Conservation (phyloP, 2,797 vertebrate species). For the Spondyliosoma cantharus region DNA sequence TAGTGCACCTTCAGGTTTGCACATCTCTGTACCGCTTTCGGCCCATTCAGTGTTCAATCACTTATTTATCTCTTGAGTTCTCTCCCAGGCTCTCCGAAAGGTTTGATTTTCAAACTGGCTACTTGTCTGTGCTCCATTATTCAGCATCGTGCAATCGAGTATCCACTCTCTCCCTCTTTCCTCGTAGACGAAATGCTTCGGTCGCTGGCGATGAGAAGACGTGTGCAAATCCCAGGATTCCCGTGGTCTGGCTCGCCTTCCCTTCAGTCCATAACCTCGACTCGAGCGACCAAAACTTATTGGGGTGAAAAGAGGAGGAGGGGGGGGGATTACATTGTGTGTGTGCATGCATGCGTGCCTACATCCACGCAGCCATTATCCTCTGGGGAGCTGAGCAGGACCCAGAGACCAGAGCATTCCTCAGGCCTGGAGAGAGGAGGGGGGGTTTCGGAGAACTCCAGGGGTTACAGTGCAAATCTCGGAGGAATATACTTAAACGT, state of each 20-base stretch:
- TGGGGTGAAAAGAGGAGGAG: slow-evolving; percentile 61
- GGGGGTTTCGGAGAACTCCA: slow-evolving; percentile 44
- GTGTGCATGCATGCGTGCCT: slow-evolving; percentile 65
- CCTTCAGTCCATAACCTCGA: slow-evolving; percentile 26
- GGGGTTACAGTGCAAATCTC: slow-evolving; percentile 68
- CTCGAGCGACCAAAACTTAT: slow-evolving; percentile 36
- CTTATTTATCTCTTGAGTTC: slow-evolving; percentile 2
- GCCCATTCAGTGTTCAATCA: slow-evolving; percentile 31
- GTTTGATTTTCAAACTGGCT: slow-evolving; percentile 19
- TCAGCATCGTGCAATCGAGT: slow-evolving; percentile 1
- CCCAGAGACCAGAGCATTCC: slow-evolving; percentile 73
- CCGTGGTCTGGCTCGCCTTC: slow-evolving; percentile 46
- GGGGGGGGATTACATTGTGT: slow-evolving; percentile 50
- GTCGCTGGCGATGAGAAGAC: slow-evolving; percentile 29
- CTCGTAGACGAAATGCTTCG: slow-evolving; percentile 23
- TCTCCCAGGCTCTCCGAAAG: background rate
- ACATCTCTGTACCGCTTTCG: slow-evolving; percentile 71
- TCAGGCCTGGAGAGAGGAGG: slow-evolving; percentile 43
- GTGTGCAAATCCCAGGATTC: slow-evolving; percentile 27
- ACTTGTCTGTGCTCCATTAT: slow-evolving; percentile 33
- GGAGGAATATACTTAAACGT: slow-evolving; percentile 50
- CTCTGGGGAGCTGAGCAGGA: slow-evolving; percentile 64
- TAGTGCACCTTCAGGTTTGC: slow-evolving; percentile 16
- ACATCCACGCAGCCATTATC: slow-evolving; percentile 56
- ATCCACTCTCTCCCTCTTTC: background rate